Evolutionary conservation across 2,113 vertebrate species (phyloP), one percentile per base, ranked within the genome.

Genomic region (Raja brachyura): DNA sequence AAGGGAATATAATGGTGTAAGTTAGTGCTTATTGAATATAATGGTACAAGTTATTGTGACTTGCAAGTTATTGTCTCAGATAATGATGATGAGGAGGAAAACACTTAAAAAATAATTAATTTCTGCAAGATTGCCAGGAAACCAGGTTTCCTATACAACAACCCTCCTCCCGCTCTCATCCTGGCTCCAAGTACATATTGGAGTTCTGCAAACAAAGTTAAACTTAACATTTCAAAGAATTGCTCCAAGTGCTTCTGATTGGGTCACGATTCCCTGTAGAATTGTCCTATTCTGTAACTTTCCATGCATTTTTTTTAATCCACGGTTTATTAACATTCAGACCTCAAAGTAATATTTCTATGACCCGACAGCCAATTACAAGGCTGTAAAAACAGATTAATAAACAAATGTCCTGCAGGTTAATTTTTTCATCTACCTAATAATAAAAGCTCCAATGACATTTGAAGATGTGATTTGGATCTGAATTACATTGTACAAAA

Each of bases 301-400:
- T 33, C n/a, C 61, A 63, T 8, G 63, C 11, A 68, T 68, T 54
- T 92, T 85, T 85, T 73, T 73, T 2, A 68, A 90, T 70, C 33
- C 20, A 63, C 28, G 54, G 88, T 73, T 92, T 92, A 39, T 90
- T 70, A 92, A 92, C 66, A 92, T 54, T 74, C 33, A 73, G 33
- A 25, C 90, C 68, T 73, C 66, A 73, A 73, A 28, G 8, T 92
- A 70, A 92, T 13, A 73, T 73, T 92, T 92, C 66, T 25, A 74
- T 7, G 48, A 48, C 5, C 18, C 39, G 18, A 68, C 66, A 74
- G 9, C 33, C 90, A 54, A 28, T 0, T 74, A 9, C 90, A 92
- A 74, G 20, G 54, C 39, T 73, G 54, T 92, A 73, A 54, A 20
- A 73, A 16, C 18, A 48, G 39, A 74, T 92, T 39, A 92, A 28